A percentile compares a stretch with the other conserved stretches of the same genome.
Evolutionary conservation across 2,888 invertebrate species (phyloP).

Genomic region (Mayetiola destructor): DNA sequence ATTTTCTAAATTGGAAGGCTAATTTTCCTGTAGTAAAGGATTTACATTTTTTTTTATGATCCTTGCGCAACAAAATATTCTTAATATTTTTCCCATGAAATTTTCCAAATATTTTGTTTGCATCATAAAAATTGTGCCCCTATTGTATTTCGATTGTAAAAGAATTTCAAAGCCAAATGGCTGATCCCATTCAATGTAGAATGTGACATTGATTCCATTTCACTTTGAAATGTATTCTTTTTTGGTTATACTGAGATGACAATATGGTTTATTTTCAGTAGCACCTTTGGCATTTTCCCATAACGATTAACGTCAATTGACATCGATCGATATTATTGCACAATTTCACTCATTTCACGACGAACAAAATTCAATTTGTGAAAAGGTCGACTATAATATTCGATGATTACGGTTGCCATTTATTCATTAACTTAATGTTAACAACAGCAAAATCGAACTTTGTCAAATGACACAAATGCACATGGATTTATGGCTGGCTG

Average conservation of each 20-base stretch:
- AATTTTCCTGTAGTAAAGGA: neutral
- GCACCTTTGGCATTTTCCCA: constrained; percentile 2
- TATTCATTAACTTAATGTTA: no score
- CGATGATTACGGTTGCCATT: no score
- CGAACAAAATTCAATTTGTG: no score
- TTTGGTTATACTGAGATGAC: no score
- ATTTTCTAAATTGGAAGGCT: no score
- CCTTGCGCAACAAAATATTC: neutral
- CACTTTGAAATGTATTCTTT: no score
- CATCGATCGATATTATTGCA: neutral
- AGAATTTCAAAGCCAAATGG: neutral
- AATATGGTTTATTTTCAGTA: no score
- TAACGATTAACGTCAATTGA: neutral
- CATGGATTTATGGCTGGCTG: no score
- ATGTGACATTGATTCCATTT: constrained; percentile 7
- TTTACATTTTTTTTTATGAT: neutral
- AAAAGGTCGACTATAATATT: no score
- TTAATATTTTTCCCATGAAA: neutral
- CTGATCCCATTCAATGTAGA: neutral
- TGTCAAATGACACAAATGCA: no score
- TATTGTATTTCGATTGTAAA: no score
- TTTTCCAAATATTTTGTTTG: neutral
- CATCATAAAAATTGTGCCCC: neutral
- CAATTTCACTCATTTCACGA: neutral
- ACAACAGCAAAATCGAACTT: no score